Base-by-base conservation (phyloP, 2,113 vertebrate species). In the Oriolus oriolus region DNA sequence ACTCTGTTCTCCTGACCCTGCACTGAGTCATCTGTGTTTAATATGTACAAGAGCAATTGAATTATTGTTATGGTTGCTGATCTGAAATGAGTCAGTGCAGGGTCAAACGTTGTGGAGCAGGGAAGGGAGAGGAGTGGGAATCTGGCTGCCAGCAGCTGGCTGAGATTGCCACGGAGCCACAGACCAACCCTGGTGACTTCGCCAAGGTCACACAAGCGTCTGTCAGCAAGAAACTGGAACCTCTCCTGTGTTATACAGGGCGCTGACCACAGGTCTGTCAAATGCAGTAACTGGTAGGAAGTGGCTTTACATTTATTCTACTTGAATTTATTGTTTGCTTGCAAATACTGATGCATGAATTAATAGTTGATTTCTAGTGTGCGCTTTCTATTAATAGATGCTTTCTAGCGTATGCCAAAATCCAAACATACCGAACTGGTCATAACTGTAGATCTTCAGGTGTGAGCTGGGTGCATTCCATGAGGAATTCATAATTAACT, bases 201-300 rank as follows among this genome's bases (percentile, higher is more conserved):
- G 21, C 53, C 85, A 94, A 96, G 91, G 91, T 96, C 87, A 89
- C 44, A 65, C 52, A 68, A 54, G 22, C 35, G n/a, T 61, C 91
- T 96, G 71, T 92, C 88, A 87, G 82, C 80, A 81, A 49, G 89
- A 89, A 93, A 93, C 4, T 87, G 93, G 87, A 96, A 56, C 68
- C 60, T 85, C 69, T 83, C 82, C 23, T 5, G 3, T 81, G 61
- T 54, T 81, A 9, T 18, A 13, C 26, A 77, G 77, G 60, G 52
- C 54, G 69, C 64, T 78, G 64, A 49, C 74, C 13, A 4, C 74
- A 73, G 52, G 22, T 57, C 44, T 79, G 78, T 79, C 74, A 73
- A 31, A n/a, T 53, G 63, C 52, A 87, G 2, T 60, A 63, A 37
- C 30, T 75, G 49, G 11, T 28, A 76, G 78, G 79, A 79, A 68